Percentiles rank a stretch among this genome's conserved stretches.
These are phyloP conservation scores for Plutella xylostella DNA, from an alignment of 2,888 invertebrate genomes.

Conservation along the genomic window DNA sequence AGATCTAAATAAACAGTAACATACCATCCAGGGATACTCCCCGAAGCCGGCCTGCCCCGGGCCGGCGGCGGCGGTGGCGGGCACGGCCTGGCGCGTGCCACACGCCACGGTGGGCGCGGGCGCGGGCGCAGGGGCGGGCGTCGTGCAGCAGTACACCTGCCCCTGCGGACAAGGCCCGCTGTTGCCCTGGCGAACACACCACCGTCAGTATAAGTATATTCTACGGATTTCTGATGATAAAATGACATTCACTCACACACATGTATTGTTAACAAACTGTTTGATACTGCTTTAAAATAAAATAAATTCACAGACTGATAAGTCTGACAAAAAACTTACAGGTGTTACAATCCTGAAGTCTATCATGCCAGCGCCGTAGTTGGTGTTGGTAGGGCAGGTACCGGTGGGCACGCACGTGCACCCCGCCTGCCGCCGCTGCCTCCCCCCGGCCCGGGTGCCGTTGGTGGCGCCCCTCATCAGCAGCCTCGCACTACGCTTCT, in stretches of 20 bases:
- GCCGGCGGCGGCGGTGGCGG: conserved; percentile 35
- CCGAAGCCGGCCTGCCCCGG: conserved; percentile 74
- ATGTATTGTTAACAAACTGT: not conserved
- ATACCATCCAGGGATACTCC: conserved; percentile 80
- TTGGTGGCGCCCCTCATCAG: conserved; percentile 17
- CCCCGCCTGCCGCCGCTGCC: conserved; percentile 42
- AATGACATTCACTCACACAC: no score
- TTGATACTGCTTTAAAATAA: not conserved
- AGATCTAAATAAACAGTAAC: conserved; percentile 1
- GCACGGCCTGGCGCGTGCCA: conserved; percentile 48
- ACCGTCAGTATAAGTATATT: no score
- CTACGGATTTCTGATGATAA: no score
- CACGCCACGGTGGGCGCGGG: conserved; percentile 34
- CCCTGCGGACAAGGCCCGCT: conserved; percentile 37
- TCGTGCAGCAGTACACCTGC: conserved; percentile 50
- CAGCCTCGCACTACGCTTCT: conserved; percentile 18
- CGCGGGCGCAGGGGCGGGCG: conserved; percentile 20
- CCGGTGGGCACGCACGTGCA: conserved; percentile 51
- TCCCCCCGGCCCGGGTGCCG: conserved; percentile 28
- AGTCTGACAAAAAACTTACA: no score
- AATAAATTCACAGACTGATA: not conserved
- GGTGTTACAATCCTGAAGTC: conserved; percentile 73
- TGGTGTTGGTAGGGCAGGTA: conserved; percentile 35
- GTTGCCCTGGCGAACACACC: no score
- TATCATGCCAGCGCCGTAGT: conserved; percentile 67